Conservation (phyloP, 2,888 invertebrate species). For the Tanytarsus gracilentus region DNA sequence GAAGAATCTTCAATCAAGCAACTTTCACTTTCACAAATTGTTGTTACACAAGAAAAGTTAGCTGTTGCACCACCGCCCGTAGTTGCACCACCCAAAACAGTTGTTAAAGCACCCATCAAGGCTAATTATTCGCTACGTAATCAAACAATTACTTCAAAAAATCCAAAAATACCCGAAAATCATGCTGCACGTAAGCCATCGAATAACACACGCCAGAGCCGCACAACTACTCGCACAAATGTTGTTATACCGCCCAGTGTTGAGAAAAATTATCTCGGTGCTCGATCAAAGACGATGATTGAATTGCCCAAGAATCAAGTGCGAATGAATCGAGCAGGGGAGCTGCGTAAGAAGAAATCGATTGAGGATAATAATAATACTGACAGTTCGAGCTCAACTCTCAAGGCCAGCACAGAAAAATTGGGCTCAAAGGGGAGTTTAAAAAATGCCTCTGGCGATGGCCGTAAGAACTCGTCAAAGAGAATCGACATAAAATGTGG, state of each 20-base stretch:
- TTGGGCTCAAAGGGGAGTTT: slow-evolving; percentile 38
- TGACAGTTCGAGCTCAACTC: slow-evolving; percentile 41
- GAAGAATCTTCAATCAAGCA: background rate
- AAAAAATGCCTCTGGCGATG: slow-evolving; percentile 32
- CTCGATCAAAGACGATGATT: slow-evolving; percentile 42
- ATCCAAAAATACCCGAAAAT: background rate
- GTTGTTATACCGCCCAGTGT: background rate
- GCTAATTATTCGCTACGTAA: slow-evolving; percentile 24
- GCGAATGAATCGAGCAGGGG: background rate
- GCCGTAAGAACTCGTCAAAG: slow-evolving; percentile 32
- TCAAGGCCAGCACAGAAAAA: slow-evolving; percentile 42
- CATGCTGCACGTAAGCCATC: background rate
- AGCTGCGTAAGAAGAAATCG: background rate
- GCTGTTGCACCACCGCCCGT: too few species aligned
- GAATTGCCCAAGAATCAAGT: slow-evolving; percentile 34
- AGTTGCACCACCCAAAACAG: background rate
- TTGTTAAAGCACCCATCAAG: background rate
- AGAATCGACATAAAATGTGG: slow-evolving; percentile 39
- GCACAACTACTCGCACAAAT: background rate
- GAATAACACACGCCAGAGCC: background rate
- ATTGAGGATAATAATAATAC: slow-evolving; percentile 33
- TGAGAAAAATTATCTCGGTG: slow-evolving; percentile 31
- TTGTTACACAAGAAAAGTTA: background rate
- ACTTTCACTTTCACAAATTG: background rate
- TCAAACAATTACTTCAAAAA: slow-evolving; percentile 24